A percentile compares a stretch with the other conserved stretches of the same genome.
phyloP scores from a whole-genome alignment of 2,888 invertebrate species.

The Cosmia trapezina region DNA sequence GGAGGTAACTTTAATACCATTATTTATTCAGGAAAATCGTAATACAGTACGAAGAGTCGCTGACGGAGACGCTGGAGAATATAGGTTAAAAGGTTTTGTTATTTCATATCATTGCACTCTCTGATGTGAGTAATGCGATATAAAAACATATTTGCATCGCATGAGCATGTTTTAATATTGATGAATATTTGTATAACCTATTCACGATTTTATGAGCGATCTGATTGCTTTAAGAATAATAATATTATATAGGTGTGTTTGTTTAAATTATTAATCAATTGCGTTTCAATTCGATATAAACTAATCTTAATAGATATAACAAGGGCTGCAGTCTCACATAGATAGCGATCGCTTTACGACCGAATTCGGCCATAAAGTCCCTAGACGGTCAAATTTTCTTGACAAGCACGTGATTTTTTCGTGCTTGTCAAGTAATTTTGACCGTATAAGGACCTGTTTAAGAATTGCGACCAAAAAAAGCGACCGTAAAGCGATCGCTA shows the following conservation, averaged over 20 bases:
- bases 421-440: too few relatives aligned
- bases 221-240: not conserved
- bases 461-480: too few relatives aligned
- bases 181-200: not conserved
- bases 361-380: too few relatives aligned
- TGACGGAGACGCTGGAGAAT: not conserved
- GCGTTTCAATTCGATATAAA: not conserved
- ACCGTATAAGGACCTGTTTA: too few relatives aligned
- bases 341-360: too few relatives aligned
- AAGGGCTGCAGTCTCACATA: too few relatives aligned
- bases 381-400: too few relatives aligned
- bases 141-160: not conserved
- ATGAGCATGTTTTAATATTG: not conserved
- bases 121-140: slow-evolving; percentile 4
- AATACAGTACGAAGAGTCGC: slow-evolving; percentile 13
- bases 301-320: not conserved
- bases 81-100: slow-evolving; percentile 8
- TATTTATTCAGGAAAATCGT: slow-evolving; percentile 50
- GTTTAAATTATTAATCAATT: not conserved
- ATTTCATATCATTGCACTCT: not conserved
- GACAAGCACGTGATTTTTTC: too few relatives aligned
- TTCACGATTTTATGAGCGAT: not conserved
- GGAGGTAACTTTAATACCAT: slow-evolving; percentile 31
- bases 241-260: not conserved
- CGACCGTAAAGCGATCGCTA: too few relatives aligned